Conservation (phyloP, 2,888 invertebrate genomes). For the Doris montereyensis region DNA sequence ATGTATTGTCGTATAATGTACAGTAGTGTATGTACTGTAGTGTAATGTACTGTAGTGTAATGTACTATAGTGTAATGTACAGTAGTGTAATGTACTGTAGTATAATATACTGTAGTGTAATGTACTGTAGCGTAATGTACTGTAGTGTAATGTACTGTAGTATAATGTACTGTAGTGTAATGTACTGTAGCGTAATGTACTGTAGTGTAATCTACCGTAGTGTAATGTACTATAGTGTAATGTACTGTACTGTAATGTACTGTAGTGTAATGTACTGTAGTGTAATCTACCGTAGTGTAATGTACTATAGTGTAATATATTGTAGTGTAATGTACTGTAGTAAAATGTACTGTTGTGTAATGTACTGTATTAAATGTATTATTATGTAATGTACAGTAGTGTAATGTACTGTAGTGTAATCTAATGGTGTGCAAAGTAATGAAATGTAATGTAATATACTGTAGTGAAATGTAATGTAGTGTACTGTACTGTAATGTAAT, state of each 20-base stretch:
- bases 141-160: not conserved
- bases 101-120: not conserved
- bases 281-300: not conserved
- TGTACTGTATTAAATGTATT: not conserved
- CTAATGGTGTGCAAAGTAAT: constrained; percentile 6
- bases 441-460: constrained; percentile 11
- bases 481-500: constrained; percentile 26
- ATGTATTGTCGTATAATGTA: not conserved
- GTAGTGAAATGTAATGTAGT: constrained; percentile 27
- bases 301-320: not conserved
- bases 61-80: not conserved
- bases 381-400: not conserved
- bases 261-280: not conserved
- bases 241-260: not conserved
- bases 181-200: not conserved
- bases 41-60: not conserved
- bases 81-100: not conserved
- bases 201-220: no score
- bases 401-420: not conserved
- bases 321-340: not conserved
- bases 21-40: not conserved
- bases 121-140: not conserved
- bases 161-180: not conserved
- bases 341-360: not conserved
- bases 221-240: not conserved